These are phyloP conservation scores for Suricata suricatta DNA, from an alignment of 2,113 vertebrate species.

Conservation along the genomic window DNA sequence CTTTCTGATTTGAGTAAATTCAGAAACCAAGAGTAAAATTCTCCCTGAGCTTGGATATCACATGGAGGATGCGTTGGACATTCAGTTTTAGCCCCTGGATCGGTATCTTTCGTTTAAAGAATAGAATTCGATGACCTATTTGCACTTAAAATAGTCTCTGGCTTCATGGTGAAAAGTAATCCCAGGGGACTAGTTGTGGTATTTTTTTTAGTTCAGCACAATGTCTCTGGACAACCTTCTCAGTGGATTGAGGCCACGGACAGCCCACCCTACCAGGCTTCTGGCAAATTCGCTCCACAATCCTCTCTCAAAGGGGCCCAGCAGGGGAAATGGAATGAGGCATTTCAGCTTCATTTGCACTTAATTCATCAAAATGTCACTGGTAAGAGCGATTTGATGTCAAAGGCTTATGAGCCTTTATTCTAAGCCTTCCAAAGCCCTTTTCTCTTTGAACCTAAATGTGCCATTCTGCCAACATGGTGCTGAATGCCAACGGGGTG, in stretches of 20 bases:
- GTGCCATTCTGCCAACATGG: slow-evolving; percentile 40
- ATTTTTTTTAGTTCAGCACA: slow-evolving; percentile 35
- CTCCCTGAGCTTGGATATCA: neutral
- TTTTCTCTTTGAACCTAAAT: slow-evolving; percentile 67
- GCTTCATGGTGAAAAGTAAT: slow-evolving; percentile 65
- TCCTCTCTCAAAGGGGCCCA: neutral
- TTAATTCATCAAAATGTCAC: slow-evolving; percentile 75
- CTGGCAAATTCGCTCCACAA: neutral
- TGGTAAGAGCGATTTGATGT: slow-evolving; percentile 72
- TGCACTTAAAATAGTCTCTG: slow-evolving; percentile 65
- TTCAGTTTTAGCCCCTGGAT: neutral
- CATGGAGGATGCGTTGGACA: fast-evolving
- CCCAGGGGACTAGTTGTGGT: slow-evolving; percentile 40
- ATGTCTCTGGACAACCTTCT: slow-evolving; percentile 45
- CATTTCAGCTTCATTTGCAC: slow-evolving; percentile 70
- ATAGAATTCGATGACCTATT: slow-evolving; percentile 65
- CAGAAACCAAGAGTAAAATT: neutral
- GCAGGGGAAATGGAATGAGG: slow-evolving; percentile 36
- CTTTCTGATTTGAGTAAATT: neutral
- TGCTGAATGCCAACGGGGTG: neutral
- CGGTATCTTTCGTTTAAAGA: slow-evolving; percentile 44
- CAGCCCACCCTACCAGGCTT: neutral
- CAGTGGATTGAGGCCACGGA: neutral
- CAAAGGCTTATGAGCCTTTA: slow-evolving; percentile 67
- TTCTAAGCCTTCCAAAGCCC: slow-evolving; percentile 66